These are phyloP conservation scores for Dicerorhinus sumatrensis DNA, from an alignment of 2,113 vertebrate species.

Conservation along the genomic window DNA sequence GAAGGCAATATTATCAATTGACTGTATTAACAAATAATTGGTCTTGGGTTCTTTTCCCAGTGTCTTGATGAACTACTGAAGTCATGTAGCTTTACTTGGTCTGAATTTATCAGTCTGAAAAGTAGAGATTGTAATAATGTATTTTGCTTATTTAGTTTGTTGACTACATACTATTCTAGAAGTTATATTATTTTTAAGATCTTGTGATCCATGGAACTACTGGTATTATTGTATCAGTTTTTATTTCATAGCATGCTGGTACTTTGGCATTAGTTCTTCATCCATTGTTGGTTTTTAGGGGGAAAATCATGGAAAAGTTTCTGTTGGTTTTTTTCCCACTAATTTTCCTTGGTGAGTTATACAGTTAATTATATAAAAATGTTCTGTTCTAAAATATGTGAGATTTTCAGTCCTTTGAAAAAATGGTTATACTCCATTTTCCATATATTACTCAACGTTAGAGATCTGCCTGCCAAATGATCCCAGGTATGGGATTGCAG, in stretches of 20 bases:
- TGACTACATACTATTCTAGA: background rate
- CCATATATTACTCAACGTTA: constrained; percentile 82
- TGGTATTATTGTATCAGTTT: background rate
- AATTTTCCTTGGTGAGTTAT: constrained; percentile 42
- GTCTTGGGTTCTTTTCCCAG: background rate
- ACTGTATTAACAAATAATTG: constrained; percentile 29
- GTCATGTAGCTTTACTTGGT: background rate
- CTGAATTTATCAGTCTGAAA: constrained; percentile 57
- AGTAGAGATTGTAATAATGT: background rate
- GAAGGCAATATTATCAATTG: constrained; percentile 6
- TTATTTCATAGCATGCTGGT: background rate
- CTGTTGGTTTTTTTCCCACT: background rate
- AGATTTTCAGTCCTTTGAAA: constrained; percentile 73
- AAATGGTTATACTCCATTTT: constrained; percentile 80
- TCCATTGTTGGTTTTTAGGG: background rate
- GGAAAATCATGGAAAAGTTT: background rate
- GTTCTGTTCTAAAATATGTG: constrained; percentile 61
- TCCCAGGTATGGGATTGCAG: constrained; percentile 95
- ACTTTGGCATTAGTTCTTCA: background rate
- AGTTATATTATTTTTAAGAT: constrained; percentile 6
- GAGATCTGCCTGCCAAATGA: constrained; percentile 81
- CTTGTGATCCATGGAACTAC: background rate
- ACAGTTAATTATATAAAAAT: constrained; percentile 55
- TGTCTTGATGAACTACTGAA: background rate
- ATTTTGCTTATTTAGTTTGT: background rate